Evolutionary conservation across 35 echinoderm and acorn worm genomes (phyloP).

Genomic region (Acanthaster planci): DNA sequence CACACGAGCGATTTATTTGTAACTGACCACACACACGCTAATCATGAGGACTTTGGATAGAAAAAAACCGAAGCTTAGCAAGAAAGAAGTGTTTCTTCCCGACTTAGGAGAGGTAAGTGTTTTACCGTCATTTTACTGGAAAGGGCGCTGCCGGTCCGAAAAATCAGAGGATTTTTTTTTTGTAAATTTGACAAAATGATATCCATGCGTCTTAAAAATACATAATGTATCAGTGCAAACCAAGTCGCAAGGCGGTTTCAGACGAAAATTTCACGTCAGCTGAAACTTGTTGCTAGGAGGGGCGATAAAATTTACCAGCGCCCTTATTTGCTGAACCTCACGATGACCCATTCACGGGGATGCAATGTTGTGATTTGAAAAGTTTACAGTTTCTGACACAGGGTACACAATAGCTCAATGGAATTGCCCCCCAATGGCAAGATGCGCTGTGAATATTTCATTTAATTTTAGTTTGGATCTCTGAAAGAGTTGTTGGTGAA

Average conservation of each 20-base stretch:
- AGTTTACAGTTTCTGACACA: neutral
- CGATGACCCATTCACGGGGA: neutral
- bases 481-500: neutral
- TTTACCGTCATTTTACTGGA: too few relatives aligned
- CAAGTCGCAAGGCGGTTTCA: neutral
- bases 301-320: neutral
- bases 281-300: neutral
- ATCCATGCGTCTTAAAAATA: neutral
- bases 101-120: slow-evolving; percentile 6
- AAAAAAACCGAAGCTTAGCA: neutral
- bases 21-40: neutral
- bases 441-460: neutral
- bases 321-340: too few relatives aligned
- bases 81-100: slow-evolving; percentile 5
- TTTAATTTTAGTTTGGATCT: neutral
- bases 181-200: neutral
- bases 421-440: neutral
- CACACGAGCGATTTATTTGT: neutral
- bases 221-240: neutral
- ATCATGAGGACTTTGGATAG: slow-evolving; percentile 6
- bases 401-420: neutral
- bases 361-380: neutral
- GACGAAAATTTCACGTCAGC: neutral
- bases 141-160: too few relatives aligned
- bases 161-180: neutral